phyloP scores from a whole-genome alignment of 2,888 invertebrate genomes.

The Omphaloscelis lunosa region DNA sequence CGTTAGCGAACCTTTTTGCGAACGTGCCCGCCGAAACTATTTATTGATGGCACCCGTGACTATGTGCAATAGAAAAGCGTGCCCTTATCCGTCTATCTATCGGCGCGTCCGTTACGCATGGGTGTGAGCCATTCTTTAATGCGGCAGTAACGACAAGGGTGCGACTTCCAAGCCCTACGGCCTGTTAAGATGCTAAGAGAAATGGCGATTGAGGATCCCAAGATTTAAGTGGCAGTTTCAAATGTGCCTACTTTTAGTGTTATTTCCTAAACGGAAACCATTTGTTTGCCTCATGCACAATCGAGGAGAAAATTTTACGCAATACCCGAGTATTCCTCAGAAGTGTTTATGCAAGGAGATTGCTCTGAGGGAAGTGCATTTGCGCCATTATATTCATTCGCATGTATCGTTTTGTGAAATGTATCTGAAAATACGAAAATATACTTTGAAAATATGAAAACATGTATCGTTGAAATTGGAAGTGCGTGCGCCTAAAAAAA shows the following conservation, averaged over 20 bases:
- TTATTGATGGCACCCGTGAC: constrained; percentile 67
- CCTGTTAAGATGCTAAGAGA: constrained; percentile 85
- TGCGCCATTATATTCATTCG: constrained; percentile 54
- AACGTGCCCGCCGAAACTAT: constrained; percentile 64
- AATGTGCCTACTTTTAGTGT: constrained; percentile 90
- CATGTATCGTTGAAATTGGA: constrained; percentile 47
- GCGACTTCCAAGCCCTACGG: constrained; percentile 71
- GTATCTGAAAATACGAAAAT: constrained; percentile 49
- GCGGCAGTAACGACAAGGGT: constrained; percentile 81
- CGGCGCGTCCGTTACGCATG: constrained; percentile 67
- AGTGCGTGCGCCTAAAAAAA: constrained; percentile 67
- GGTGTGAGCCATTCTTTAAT: constrained; percentile 79
- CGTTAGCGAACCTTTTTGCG: constrained; percentile 59
- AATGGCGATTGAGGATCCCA: constrained; percentile 89
- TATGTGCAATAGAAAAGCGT: constrained; percentile 63
- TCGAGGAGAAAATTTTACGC: constrained; percentile 83
- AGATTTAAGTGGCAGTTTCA: constrained; percentile 90
- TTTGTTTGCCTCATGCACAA: constrained; percentile 88
- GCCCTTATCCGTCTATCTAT: constrained; percentile 66
- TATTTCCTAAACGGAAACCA: constrained; percentile 90
- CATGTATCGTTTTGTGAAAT: constrained; percentile 48
- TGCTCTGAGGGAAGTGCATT: constrained; percentile 63
- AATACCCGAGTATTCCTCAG: constrained; percentile 76
- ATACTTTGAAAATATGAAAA: constrained; percentile 61
- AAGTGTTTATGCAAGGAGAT: constrained; percentile 77